These are phyloP conservation scores for Agrilus planipennis DNA, from an alignment of 1,140 invertebrate genomes.

Conservation along the genomic window DNA sequence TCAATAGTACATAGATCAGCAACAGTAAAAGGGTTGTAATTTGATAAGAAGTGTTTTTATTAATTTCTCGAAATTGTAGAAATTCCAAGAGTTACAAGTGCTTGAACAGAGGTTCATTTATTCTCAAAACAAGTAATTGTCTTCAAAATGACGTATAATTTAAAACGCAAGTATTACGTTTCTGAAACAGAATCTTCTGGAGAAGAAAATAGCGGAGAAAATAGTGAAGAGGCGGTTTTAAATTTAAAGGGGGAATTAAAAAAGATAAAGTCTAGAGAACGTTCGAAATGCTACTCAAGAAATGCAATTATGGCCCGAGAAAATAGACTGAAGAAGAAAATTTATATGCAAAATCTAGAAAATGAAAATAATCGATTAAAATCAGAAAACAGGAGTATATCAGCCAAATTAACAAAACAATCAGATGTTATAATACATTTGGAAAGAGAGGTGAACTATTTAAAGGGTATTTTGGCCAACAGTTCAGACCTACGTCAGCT, in stretches of 20 bases:
- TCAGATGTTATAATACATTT: constrained; percentile 34
- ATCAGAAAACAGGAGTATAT: constrained; percentile 32
- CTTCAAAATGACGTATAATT: constrained; percentile 15
- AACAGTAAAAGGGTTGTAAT: no score
- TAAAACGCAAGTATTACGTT: constrained; percentile 17
- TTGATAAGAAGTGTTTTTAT: no score
- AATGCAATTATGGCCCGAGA: constrained; percentile 47
- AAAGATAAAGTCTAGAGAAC: constrained; percentile 8
- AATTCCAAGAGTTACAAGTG: no score
- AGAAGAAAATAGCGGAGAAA: constrained; percentile 11
- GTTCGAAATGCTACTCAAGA: constrained; percentile 24
- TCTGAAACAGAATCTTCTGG: constrained; percentile 16
- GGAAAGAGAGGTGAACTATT: constrained; percentile 38
- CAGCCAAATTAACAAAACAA: constrained; percentile 33
- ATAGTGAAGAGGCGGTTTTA: neutral
- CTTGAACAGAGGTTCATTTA: no score
- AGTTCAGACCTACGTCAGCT: constrained; percentile 36
- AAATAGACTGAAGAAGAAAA: constrained; percentile 45
- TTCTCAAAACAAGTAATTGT: no score
- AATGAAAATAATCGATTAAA: constrained; percentile 35
- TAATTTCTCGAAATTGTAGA: no score
- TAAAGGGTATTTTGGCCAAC: constrained; percentile 41
- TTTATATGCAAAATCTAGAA: constrained; percentile 42
- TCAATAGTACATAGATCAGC: no score
- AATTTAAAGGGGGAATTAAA: neutral